A percentile compares a stretch with the other conserved stretches of the same genome.
phyloP scores from a whole-genome alignment of 2,797 vertebrate species.

The Ctenopoma multispine region DNA sequence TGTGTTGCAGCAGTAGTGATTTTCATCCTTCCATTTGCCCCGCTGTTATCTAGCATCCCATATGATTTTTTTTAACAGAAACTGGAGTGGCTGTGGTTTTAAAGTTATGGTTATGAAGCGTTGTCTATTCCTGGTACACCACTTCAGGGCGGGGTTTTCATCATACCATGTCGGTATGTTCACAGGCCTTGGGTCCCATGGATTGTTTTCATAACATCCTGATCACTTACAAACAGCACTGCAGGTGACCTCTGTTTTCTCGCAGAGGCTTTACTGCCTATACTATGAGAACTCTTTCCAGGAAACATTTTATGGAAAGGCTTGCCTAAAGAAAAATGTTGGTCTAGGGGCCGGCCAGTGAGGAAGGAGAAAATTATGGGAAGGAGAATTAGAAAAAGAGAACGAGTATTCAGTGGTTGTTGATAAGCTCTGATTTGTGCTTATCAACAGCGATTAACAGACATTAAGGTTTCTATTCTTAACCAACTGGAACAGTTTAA shows the following conservation, averaged over 20 bases:
- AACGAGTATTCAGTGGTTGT: background rate
- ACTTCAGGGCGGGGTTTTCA: constrained; percentile 8
- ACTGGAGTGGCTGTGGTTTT: constrained; percentile 2
- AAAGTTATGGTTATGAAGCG: background rate
- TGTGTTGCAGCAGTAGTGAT: too few relatives aligned
- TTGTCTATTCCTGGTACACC: constrained; percentile 46
- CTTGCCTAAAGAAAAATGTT: constrained; percentile 7
- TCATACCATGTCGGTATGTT: constrained; percentile 48
- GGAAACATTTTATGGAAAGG: constrained; percentile 20
- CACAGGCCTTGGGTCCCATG: constrained; percentile 30
- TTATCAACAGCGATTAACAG: background rate
- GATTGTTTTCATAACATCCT: constrained; percentile 57
- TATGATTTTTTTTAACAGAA: constrained; percentile 38
- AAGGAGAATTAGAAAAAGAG: background rate
- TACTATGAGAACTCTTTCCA: constrained; percentile 20
- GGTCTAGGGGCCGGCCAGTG: background rate
- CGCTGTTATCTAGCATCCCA: too few relatives aligned
- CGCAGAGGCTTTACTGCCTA: constrained; percentile 5
- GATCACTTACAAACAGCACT: constrained; percentile 50
- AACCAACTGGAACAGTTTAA: constrained; percentile 1
- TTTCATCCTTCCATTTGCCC: too few relatives aligned
- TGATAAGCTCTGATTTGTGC: background rate
- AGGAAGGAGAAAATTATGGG: background rate
- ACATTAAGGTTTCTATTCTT: background rate
- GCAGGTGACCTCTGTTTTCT: constrained; percentile 40